These are phyloP conservation scores for Labeo catla DNA, from an alignment of 2,113 vertebrate genomes.

Conservation along the genomic window DNA sequence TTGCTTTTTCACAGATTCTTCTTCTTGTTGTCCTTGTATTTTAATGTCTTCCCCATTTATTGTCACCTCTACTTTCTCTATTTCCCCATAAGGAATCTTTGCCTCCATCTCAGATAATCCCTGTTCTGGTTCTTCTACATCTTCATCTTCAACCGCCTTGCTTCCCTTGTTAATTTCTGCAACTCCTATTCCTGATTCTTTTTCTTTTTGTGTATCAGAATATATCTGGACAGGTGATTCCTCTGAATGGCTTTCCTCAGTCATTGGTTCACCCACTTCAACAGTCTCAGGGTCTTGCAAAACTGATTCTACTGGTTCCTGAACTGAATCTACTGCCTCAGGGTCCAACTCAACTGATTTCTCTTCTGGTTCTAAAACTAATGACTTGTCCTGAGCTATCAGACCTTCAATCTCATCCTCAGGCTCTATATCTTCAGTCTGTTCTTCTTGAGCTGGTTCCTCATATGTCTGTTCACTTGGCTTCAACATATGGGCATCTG, in stretches of 20 bases:
- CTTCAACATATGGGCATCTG: not conserved
- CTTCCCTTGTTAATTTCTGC: not conserved
- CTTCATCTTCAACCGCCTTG: not conserved
- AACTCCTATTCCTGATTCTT: not conserved
- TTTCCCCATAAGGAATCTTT: not conserved
- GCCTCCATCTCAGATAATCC: not conserved
- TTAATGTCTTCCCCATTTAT: not conserved
- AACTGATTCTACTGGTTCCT: slow-evolving; percentile 7
- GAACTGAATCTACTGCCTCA: not conserved
- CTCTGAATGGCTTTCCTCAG: not conserved
- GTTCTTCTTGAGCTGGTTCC: not conserved
- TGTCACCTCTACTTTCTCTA: not conserved
- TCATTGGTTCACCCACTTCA: not conserved
- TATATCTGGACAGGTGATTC: not conserved
- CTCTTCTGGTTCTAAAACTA: not conserved
- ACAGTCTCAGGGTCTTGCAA: not conserved
- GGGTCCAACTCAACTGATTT: not conserved
- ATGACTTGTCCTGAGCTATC: not conserved
- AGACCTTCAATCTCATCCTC: not conserved
- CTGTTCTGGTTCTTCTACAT: not conserved
- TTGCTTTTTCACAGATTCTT: not conserved
- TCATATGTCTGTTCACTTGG: slow-evolving; percentile 12
- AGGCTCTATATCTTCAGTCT: not conserved
- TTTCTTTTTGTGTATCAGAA: not conserved
- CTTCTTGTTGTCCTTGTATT: not conserved